Percentiles rank a stretch among this genome's conserved stretches.
Conservation (phyloP, 1,140 invertebrate genomes). For the Lutraria rhynchaena region DNA sequence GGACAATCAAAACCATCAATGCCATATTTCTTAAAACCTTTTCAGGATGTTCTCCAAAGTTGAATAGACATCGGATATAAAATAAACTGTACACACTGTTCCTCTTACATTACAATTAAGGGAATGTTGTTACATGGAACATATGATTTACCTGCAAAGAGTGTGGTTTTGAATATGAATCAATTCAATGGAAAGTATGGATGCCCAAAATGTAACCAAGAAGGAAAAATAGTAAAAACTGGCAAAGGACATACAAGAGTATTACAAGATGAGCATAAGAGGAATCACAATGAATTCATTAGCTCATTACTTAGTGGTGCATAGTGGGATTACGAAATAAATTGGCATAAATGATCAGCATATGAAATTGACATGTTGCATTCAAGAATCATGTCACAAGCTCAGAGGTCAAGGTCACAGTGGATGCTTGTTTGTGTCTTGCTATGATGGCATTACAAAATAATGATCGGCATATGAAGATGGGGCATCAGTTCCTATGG, state of each 20-base stretch:
- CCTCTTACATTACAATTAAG: conserved; percentile 30
- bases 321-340: too few species aligned
- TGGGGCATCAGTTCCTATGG: too few species aligned
- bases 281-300: too few species aligned
- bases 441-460: too few species aligned
- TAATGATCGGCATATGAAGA: too few species aligned
- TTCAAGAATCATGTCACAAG: too few species aligned
- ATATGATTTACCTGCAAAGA: conserved; percentile 58
- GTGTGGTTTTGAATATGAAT: conserved; percentile 48
- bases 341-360: too few species aligned
- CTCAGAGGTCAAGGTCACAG: too few species aligned
- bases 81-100: conserved; percentile 2
- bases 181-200: conserved; percentile 59
- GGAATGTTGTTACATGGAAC: conserved; percentile 51
- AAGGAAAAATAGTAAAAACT: conserved; percentile 51
- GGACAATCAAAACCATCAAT: conserved; percentile 53
- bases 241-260: conserved; percentile 48
- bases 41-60: conserved; percentile 27
- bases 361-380: too few species aligned
- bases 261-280: conserved; percentile 44
- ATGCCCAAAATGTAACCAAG: conserved; percentile 57
- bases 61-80: conserved; percentile 28
- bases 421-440: too few species aligned
- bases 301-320: too few species aligned
- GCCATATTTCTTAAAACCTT: conserved; percentile 53